Evolutionary conservation across 2,888 invertebrate genomes (phyloP).

Genomic region (Psylliodes chrysocephalus): DNA sequence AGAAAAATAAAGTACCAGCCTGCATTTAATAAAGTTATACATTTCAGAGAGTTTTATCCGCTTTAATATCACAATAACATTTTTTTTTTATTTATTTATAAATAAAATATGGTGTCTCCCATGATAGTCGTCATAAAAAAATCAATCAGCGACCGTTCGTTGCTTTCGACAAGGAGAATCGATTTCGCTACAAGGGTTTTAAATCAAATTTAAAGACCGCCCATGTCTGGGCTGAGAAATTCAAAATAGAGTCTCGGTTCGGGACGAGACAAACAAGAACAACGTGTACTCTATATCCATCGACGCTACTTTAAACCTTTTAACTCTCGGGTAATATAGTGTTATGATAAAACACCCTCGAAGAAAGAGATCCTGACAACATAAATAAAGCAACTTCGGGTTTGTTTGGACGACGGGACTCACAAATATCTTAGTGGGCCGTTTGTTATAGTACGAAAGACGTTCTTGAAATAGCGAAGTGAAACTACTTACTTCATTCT

Average conservation of each 20-base stretch:
- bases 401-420: constrained; percentile 30
- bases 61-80: no score
- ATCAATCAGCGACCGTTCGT: no score
- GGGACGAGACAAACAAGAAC: background rate
- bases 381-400: constrained; percentile 33
- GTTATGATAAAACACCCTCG: constrained; percentile 33
- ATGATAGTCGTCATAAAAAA: background rate
- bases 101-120: no score
- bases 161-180: no score
- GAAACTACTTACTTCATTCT: background rate
- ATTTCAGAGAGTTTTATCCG: no score
- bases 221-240: background rate
- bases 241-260: background rate
- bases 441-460: constrained; percentile 20
- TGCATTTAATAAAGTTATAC: no score
- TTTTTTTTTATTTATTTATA: no score
- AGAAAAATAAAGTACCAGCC: no score
- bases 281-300: constrained; percentile 34
- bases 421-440: constrained; percentile 30
- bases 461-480: constrained; percentile 22
- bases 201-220: background rate
- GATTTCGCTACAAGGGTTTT: background rate
- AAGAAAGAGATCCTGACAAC: constrained; percentile 27
- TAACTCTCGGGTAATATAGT: constrained; percentile 36
- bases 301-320: constrained; percentile 42